phyloP scores from a whole-genome alignment of 2,888 invertebrate genomes.

The Drosophila flavopinicola region DNA sequence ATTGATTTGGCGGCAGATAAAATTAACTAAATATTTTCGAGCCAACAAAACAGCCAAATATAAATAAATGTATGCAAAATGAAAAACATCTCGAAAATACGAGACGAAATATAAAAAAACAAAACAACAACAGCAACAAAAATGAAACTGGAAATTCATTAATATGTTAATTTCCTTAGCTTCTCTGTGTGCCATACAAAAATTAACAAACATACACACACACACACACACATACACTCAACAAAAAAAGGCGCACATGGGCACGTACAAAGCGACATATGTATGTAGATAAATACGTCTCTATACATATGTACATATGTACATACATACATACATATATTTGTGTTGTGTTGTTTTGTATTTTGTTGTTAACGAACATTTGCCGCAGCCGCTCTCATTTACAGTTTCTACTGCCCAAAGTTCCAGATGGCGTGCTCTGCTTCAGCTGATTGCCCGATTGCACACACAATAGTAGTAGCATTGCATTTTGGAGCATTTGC shows the following conservation, averaged over 20 bases:
- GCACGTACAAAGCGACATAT: slow-evolving; percentile 39
- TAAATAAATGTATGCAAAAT: slow-evolving; percentile 28
- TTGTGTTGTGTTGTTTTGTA: slow-evolving; percentile 23
- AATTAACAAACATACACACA: slow-evolving; percentile 36
- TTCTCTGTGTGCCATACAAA: slow-evolving; percentile 35
- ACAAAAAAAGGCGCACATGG: slow-evolving; percentile 38
- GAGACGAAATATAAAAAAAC: slow-evolving; percentile 42
- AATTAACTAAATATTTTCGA: slow-evolving; percentile 26
- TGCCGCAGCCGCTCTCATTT: slow-evolving; percentile 26
- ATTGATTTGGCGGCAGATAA: slow-evolving; percentile 48
- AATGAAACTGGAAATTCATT: slow-evolving; percentile 74
- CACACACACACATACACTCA: neutral
- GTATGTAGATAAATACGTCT: neutral
- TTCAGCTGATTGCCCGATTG: slow-evolving; percentile 47
- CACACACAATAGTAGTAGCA: neutral
- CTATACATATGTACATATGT: neutral
- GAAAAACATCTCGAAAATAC: slow-evolving; percentile 30
- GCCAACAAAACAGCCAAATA: slow-evolving; percentile 11
- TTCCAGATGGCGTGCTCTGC: slow-evolving; percentile 42
- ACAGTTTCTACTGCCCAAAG: slow-evolving; percentile 1
- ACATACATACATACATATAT: neutral
- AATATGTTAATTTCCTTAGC: slow-evolving; percentile 71
- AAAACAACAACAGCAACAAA: slow-evolving; percentile 22
- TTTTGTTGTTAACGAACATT: slow-evolving; percentile 15
- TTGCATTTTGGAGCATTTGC: slow-evolving; percentile 7